Base-by-base conservation (phyloP, 2,797 vertebrate genomes). In the Hypotaenidia okinawae region DNA sequence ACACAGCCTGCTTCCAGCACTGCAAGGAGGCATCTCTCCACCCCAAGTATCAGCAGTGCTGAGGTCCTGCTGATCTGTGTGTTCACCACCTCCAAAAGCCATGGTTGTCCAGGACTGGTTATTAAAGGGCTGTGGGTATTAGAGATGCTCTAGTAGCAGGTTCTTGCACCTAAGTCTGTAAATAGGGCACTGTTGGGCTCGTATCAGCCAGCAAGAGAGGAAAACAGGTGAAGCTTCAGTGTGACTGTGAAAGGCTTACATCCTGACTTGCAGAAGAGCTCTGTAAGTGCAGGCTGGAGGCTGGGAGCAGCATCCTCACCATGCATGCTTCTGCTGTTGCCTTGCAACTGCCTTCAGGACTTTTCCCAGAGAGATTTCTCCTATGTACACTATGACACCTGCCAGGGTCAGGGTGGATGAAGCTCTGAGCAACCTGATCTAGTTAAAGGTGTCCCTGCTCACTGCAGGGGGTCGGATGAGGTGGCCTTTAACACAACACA, bases 291-390 rank as follows among this genome's bases (percentile, higher is more conserved):
- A 18, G 49, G 51, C 58, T 41, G 73, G 66, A 45, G 39, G 13
- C 37, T 24, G 64, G 39, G 13, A 59, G 43, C 57, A 55, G 33
- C 66, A 14, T 5, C n/a, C 47, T 33, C 39, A 4, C 35, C 13
- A 1, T 4, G 28, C 13, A 5, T 2, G 2, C n/a, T 41, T 4
- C 84, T n/a, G 41, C 47, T 39, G 3, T 6, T 35, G 27, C n/a
- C 52, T 62, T 27, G 11, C 47, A 45, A 5, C 32, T 47, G 19
- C 55, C 73, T 24, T 10, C 74, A 43, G 57, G 37, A 5, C 3
- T 7, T 24, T 32, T 11, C n/a, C 8, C 70, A 5, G 13, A 39
- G 16, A 58, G 7, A 9, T 70, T 78, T 75, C 45, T 52, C 17
- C 11, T 7, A 2, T 3, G 39, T 47, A 4, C 35, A 2, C 12